Conservation (phyloP, 1,140 invertebrate genomes). For the Euglossa dilemma region DNA sequence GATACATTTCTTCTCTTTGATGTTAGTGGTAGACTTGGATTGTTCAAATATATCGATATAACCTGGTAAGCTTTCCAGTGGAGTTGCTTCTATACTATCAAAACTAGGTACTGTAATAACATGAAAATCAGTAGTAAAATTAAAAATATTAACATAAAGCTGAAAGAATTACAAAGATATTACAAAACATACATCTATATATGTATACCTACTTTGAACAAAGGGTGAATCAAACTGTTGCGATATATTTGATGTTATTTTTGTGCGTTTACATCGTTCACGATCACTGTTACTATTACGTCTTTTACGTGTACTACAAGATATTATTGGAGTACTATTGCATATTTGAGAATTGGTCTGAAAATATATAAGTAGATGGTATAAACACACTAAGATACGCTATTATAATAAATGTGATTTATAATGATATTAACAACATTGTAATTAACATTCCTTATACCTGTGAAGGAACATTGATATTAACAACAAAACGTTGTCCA, state of each 20-base stretch:
- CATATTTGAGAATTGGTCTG: conserved; percentile 69
- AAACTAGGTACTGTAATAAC: conserved; percentile 36
- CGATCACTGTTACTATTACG: conserved; percentile 73
- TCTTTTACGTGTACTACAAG: conserved; percentile 75
- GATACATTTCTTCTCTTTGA: conserved; percentile 5
- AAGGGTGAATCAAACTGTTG: conserved; percentile 47
- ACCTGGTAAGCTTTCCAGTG: conserved; percentile 77
- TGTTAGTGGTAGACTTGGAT: neutral
- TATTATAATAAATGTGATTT: neutral
- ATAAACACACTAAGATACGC: neutral
- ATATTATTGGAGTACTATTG: conserved; percentile 72
- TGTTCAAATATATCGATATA: conserved; percentile 52
- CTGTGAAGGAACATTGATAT: conserved; percentile 80
- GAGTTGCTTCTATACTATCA: conserved; percentile 75
- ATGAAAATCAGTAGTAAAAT: neutral
- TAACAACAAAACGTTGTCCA: conserved; percentile 79
- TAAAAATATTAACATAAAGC: neutral
- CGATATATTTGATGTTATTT: conserved; percentile 47
- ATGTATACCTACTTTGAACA: conserved; percentile 57
- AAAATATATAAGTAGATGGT: neutral
- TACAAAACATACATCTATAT: neutral
- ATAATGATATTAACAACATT: neutral
- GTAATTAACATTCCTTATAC: conserved; percentile 52
- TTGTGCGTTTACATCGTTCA: conserved; percentile 70
- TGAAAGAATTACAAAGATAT: too few species aligned